Percentiles rank a stretch among this genome's conserved stretches.
Evolutionary conservation across 2,888 invertebrate species (phyloP).

Genomic region (Craniophora ligustri): DNA sequence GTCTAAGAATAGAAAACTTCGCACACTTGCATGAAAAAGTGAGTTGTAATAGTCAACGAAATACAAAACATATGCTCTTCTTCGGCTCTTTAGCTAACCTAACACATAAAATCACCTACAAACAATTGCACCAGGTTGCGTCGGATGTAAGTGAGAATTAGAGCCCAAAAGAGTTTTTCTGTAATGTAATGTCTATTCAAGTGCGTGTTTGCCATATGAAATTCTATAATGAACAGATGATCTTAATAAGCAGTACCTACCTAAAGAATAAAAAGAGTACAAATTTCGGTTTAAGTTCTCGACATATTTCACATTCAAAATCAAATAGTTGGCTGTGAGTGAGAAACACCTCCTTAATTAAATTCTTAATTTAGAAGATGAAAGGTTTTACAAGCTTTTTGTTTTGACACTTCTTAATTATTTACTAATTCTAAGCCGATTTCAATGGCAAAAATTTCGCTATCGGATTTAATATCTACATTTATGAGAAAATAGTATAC

Average conservation of each 20-base stretch:
- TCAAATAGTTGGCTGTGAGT: conserved; percentile 44
- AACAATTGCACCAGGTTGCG: too few relatives aligned
- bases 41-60: too few relatives aligned
- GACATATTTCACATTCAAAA: conserved; percentile 53
- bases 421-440: conserved; percentile 54
- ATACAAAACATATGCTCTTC: too few relatives aligned
- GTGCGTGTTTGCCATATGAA: too few relatives aligned
- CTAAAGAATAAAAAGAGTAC: not conserved
- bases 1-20: too few relatives aligned
- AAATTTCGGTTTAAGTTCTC: conserved; percentile 22
- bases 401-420: conserved; percentile 63
- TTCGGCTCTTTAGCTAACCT: too few relatives aligned
- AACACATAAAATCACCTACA: too few relatives aligned
- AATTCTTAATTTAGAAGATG: conserved; percentile 61
- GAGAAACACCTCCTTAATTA: conserved; percentile 58
- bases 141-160: too few relatives aligned
- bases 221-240: too few relatives aligned
- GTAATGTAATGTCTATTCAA: too few relatives aligned
- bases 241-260: not conserved
- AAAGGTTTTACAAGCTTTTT: conserved; percentile 61
- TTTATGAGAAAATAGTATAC: not conserved
- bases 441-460: conserved; percentile 24
- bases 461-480: not conserved
- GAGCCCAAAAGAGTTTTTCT: too few relatives aligned
- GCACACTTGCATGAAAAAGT: conserved; percentile 26